phyloP scores from a whole-genome alignment of 2,113 vertebrate species.

The Rynchops niger region DNA sequence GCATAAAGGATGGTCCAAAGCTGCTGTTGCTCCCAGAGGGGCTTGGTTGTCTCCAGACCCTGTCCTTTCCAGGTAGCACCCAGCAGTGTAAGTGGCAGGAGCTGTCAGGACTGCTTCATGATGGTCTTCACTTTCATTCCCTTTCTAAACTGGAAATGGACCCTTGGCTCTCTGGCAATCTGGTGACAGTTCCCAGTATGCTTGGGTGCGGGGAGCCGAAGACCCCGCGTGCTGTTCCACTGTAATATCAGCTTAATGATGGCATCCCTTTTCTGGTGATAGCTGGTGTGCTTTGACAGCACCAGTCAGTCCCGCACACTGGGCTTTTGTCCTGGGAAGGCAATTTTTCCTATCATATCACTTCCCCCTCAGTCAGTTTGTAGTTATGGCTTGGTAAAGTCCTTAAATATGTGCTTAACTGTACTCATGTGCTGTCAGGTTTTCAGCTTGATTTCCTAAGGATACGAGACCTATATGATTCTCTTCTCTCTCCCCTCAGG shows the following conservation, averaged over 20 bases:
- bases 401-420: not conserved
- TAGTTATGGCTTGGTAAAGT: not conserved
- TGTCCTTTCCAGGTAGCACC: not conserved
- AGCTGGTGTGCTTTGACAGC: not conserved
- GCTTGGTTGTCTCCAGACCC: not conserved
- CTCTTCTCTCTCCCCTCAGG: not conserved
- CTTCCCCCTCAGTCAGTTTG: not conserved
- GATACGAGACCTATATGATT: not conserved
- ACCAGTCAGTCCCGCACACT: not conserved
- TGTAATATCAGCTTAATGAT: not conserved
- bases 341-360: not conserved
- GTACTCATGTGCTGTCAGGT: not conserved
- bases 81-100: not conserved
- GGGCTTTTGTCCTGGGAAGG: not conserved
- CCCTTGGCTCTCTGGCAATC: rapidly evolving
- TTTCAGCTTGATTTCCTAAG: not conserved
- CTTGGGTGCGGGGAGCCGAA: not conserved
- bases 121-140: not conserved
- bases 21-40: not conserved
- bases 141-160: not conserved
- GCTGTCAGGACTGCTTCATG: not conserved
- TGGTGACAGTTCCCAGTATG: not conserved
- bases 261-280: not conserved
- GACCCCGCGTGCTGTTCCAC: not conserved
- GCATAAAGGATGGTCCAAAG: not conserved